Evolutionary conservation across 1,140 invertebrate species (phyloP), one percentile per base, ranked within the genome.

Genomic region (Danaus plexippus): DNA sequence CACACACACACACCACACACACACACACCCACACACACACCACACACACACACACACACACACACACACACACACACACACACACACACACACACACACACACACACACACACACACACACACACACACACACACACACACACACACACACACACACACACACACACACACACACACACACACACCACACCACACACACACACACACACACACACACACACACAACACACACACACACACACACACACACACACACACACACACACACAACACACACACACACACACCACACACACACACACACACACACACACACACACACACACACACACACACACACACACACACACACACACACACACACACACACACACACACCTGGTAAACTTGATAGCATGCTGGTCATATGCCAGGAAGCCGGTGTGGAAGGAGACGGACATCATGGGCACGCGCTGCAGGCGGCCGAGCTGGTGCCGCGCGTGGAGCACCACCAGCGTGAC

Each of bases 371-470:
- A 43, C 46, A 13, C 46, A 22, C 88, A 93, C 90, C 91, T 94
- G 22, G 90, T 90, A 64, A 95, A 96, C 43, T 89, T 92, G 15
- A 97, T 82, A 41, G 90, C 89, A 49, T 91, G 93, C 64, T 94
- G 92, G 59, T 91, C 91, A 60, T 92, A 89, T 1, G 90, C 87
- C 43, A 97, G 91, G 73, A 95, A 97, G 22, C 96, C 96, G 12
- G 96, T 95, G 75, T 97, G 94, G 67, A 98, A 94, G 85, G 96
- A 94, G 1, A 97, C 75, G 57, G 96, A 93, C 22, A 95, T 92
- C 63, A 98, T 96, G 79, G 95, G 96, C 57, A 97, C 94, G 7
- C 95, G 94, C 15, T 94, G 94, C 9, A 93, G 89, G 69, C 94
- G 93, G 45, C 94, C 94, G 9, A 97, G 89, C 41, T 95, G 94